Evolutionary conservation across 2,888 invertebrate species (phyloP), one percentile per base, ranked within the genome.

Genomic region (Argynnis bischoffii): DNA sequence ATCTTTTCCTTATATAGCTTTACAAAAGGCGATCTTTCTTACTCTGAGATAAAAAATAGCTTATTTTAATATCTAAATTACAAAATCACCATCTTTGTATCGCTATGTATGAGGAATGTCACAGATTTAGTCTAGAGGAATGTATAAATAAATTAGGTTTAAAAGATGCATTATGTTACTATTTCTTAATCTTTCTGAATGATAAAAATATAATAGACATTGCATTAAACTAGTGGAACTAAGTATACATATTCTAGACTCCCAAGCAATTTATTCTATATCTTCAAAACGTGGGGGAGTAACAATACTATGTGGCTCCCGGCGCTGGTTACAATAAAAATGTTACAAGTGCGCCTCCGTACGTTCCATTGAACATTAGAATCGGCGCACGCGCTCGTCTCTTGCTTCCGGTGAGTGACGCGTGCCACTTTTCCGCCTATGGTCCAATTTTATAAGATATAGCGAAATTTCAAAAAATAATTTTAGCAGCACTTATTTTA

Each of bases 291-390:
- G 51, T 55, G 53, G 80, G 82, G 84, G 82, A 78, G 72, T 74
- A 71, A 87, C 86, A 89, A 88, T 81, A 80, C 76, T 66, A 74
- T 65, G 70, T 77, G 77, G 76, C 76, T 81, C 83, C 83, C 77
- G 73, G 74, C 72, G 76, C 76, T 76, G 77, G 81, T 81, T 81
- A 88, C 88, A 90, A 90, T 90, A 90, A 89, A 90, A 91, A 91
- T 89, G 89, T 90, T 92, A 88, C 89, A 92, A 91, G 91, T 90
- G 89, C 79, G 92, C 91, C 92, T 88, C 88, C 90, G 85, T 86
- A 87, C 89, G 89, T 87, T 83, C 87, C 90, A 91, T 90, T 91
- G 89, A 89, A 82, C 86, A 82, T 81, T 81, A 79, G 86, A 84
- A 85, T 86, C 79, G 86, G 77, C 88, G 89, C 89, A 86, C 91